A percentile compares a stretch with the other conserved stretches of the same genome.
Conservation (phyloP, 2,797 vertebrate species). For the Neosilurus hyrtlii region DNA sequence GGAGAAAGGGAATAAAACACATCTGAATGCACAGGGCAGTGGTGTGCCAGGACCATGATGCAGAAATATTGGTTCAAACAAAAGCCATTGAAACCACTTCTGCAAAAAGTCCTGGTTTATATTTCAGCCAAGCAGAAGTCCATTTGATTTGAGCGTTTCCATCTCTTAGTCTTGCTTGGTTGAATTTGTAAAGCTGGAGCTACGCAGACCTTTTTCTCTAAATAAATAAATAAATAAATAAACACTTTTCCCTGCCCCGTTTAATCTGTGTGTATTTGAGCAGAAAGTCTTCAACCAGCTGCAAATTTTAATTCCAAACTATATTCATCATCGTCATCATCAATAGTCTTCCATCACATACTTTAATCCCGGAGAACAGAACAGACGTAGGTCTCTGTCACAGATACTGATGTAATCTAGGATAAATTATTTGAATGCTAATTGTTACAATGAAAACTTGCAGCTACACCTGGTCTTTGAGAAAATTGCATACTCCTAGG, state of each 20-base stretch:
- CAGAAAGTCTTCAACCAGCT: not conserved
- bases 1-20: too few species aligned
- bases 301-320: not conserved
- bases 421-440: not conserved
- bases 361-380: not conserved
- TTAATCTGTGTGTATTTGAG: not conserved
- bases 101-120: not conserved
- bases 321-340: not conserved
- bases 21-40: not conserved
- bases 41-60: not conserved
- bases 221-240: too few species aligned
- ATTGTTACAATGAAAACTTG: not conserved
- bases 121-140: not conserved
- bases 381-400: not conserved
- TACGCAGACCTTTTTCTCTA: not conserved
- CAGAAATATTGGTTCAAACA: not conserved
- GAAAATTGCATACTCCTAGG: not conserved
- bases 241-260: not conserved
- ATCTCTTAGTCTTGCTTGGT: not conserved
- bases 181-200: not conserved
- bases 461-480: not conserved
- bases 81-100: not conserved
- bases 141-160: not conserved
- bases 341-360: too few species aligned
- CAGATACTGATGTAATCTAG: not conserved